These are phyloP conservation scores for Bombus pascuorum DNA, from an alignment of 1,140 invertebrate species.

Conservation along the genomic window DNA sequence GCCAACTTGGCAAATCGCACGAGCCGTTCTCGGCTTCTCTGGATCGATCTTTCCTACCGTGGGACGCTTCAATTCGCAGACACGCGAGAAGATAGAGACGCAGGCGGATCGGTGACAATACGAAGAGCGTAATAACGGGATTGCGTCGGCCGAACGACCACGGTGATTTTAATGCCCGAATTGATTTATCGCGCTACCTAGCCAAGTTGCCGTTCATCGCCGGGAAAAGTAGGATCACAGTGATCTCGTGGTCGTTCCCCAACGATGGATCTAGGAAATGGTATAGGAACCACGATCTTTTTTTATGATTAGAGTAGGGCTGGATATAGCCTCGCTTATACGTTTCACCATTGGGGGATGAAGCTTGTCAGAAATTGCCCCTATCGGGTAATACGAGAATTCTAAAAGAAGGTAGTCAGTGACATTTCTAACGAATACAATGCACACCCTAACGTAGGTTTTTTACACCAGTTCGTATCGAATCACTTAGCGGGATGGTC, in stretches of 20 bases:
- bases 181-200: constrained; percentile 17
- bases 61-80: constrained; percentile 29
- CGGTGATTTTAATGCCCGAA: constrained; percentile 15
- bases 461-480: background rate
- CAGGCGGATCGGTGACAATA: background rate
- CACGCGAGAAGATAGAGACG: background rate
- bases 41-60: background rate
- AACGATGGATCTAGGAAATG: too few relatives aligned
- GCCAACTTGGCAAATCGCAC: constrained; percentile 30
- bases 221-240: background rate
- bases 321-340: background rate
- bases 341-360: too few relatives aligned
- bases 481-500: constrained; percentile 49
- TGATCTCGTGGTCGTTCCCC: too few relatives aligned
- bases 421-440: constrained; percentile 73
- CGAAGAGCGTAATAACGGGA: background rate
- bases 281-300: too few relatives aligned
- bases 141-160: background rate
- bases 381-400: constrained; percentile 49
- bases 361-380: constrained; percentile 1
- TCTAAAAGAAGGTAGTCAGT: constrained; percentile 60
- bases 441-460: constrained; percentile 44
- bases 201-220: background rate
- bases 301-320: too few relatives aligned
- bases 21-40: background rate